A percentile compares a stretch with the other conserved stretches of the same genome.
Conservation (phyloP, 2,888 invertebrate species). For the Amblyjoppa proteus region DNA sequence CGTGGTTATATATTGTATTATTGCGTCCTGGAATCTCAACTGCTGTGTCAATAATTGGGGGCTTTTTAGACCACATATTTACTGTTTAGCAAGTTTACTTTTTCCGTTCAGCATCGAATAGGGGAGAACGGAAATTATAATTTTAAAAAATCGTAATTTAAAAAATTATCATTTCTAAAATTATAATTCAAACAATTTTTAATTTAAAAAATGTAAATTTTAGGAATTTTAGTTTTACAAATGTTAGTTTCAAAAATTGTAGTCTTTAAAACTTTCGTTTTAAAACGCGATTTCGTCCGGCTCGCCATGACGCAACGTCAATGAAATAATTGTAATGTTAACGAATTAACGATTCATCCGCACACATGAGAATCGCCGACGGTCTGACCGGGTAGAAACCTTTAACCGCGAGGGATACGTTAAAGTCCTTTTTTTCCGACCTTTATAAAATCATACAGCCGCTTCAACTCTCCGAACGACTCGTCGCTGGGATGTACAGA, state of each 20-base stretch:
- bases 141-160: too few relatives aligned
- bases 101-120: too few relatives aligned
- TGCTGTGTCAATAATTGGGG: background rate
- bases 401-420: constrained; percentile 34
- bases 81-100: too few relatives aligned
- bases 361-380: background rate
- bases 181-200: too few relatives aligned
- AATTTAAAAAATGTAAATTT: too few relatives aligned
- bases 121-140: too few relatives aligned
- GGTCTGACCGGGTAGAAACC: constrained; percentile 16
- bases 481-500: constrained; percentile 3
- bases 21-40: background rate
- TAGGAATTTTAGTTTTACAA: too few relatives aligned
- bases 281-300: too few relatives aligned
- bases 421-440: constrained; percentile 27
- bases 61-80: background rate
- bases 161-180: too few relatives aligned
- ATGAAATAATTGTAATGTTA: background rate
- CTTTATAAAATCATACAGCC: constrained; percentile 30
- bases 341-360: background rate
- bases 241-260: too few relatives aligned
- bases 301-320: too few relatives aligned
- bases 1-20: background rate
- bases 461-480: constrained; percentile 3
- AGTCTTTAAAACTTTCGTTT: too few relatives aligned